Evolutionary conservation across 2,113 vertebrate species (phyloP).

Genomic region (Notiomystis cincta): DNA sequence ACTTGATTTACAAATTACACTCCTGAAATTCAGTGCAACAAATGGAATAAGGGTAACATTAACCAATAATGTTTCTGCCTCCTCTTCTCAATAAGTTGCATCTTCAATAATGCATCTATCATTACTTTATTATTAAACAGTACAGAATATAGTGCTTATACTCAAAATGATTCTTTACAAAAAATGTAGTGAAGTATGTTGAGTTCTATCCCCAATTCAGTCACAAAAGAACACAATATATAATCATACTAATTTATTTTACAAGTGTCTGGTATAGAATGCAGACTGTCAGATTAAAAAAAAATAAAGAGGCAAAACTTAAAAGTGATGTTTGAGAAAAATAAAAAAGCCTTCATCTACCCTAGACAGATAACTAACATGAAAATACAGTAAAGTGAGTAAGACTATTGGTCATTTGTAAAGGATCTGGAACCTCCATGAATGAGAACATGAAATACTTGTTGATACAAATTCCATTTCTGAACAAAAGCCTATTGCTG

Average conservation of each 20-base stretch:
- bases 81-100: slow-evolving; percentile 23
- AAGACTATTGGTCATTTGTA: background rate
- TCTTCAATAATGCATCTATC: slow-evolving; percentile 33
- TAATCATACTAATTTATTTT: slow-evolving; percentile 33
- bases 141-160: slow-evolving; percentile 45
- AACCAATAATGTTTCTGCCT: slow-evolving; percentile 36
- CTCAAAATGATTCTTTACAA: slow-evolving; percentile 38
- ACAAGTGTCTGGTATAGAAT: slow-evolving; percentile 23
- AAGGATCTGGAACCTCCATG: background rate
- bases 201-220: slow-evolving; percentile 47
- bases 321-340: background rate
- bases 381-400: background rate
- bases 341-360: slow-evolving; percentile 18
- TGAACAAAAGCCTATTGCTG: background rate
- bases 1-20: slow-evolving; percentile 50
- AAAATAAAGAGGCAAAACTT: background rate
- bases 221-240: slow-evolving; percentile 24
- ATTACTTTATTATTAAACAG: slow-evolving; percentile 29
- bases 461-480: background rate
- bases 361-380: background rate
- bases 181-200: slow-evolving; percentile 32
- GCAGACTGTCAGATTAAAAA: background rate
- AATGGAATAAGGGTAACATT: slow-evolving; percentile 17
- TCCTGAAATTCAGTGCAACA: slow-evolving; percentile 70
- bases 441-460: background rate